phyloP scores from a whole-genome alignment of 2,888 invertebrate species.

The Hirtodrosophila alboralis region DNA sequence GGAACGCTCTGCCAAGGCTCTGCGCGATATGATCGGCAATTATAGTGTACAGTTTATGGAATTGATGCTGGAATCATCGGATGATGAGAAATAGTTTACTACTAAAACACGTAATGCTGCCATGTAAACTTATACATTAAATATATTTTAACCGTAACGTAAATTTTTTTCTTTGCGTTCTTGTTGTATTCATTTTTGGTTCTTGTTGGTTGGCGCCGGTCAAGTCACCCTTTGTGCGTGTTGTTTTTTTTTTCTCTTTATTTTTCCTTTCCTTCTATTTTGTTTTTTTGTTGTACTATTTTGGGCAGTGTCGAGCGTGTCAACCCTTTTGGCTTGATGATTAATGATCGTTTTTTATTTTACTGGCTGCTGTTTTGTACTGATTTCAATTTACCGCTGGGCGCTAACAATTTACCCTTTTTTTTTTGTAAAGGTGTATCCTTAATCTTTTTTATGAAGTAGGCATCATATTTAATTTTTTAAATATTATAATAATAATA shows the following conservation, averaged over 20 bases:
- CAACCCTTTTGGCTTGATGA: conserved; percentile 72
- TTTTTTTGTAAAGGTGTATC: too few relatives aligned
- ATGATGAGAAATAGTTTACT: conserved; percentile 12
- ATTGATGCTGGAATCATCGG: conserved; percentile 40
- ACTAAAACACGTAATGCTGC: conserved; percentile 7
- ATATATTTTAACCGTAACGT: conserved; percentile 6
- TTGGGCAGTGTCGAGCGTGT: conserved; percentile 63
- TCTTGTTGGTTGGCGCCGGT: conserved; percentile 51
- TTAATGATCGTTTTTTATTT: conserved; percentile 65
- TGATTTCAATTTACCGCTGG: conserved; percentile 71
- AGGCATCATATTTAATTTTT: not conserved
- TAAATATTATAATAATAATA: too few relatives aligned
- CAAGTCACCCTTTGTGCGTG: conserved; percentile 57
- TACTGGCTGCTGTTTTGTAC: conserved; percentile 59
- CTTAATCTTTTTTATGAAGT: not conserved
- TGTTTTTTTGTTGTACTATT: conserved; percentile 41
- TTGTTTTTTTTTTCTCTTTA: conserved; percentile 7
- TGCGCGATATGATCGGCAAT: conserved; percentile 21
- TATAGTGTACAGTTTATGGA: conserved; percentile 30
- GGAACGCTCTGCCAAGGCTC: not conserved
- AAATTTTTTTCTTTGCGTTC: conserved; percentile 6
- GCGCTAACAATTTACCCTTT: conserved; percentile 29
- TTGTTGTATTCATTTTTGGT: conserved; percentile 8
- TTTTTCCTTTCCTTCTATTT: conserved; percentile 4
- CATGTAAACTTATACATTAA: conserved; percentile 8